Evolutionary conservation across 2,888 invertebrate genomes (phyloP).

Genomic region (Mechanitis messenoides): DNA sequence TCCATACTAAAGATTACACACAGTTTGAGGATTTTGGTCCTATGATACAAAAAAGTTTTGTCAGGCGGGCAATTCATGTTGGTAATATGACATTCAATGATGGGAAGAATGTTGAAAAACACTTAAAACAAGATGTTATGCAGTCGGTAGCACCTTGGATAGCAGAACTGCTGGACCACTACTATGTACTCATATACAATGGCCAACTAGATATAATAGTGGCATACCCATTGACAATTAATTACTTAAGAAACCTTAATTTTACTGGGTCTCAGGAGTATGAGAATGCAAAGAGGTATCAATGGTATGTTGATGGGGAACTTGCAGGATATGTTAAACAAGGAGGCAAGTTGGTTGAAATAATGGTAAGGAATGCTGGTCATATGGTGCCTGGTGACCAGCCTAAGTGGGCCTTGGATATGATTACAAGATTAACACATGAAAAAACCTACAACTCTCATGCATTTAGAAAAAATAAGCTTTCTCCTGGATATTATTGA

Average conservation of each 20-base stretch:
- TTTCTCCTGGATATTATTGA: not conserved
- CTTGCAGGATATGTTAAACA: slow-evolving; percentile 86
- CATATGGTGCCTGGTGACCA: slow-evolving; percentile 90
- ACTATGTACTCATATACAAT: slow-evolving; percentile 87
- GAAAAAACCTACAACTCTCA: slow-evolving; percentile 57
- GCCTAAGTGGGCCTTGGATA: slow-evolving; percentile 84
- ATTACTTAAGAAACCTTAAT: slow-evolving; percentile 83
- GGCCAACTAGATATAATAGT: slow-evolving; percentile 95
- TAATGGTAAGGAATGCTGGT: slow-evolving; percentile 86
- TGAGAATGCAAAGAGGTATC: slow-evolving; percentile 78
- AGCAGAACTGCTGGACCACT: slow-evolving; percentile 80
- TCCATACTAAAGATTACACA: slow-evolving; percentile 77
- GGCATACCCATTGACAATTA: slow-evolving; percentile 89
- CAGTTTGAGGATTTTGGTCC: slow-evolving; percentile 72
- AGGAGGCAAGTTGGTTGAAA: slow-evolving; percentile 83
- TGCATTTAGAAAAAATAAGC: slow-evolving; percentile 10
- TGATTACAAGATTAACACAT: slow-evolving; percentile 82
- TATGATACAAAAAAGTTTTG: slow-evolving; percentile 78
- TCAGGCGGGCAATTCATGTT: slow-evolving; percentile 88
- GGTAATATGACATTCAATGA: slow-evolving; percentile 85
- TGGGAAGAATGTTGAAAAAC: slow-evolving; percentile 80
- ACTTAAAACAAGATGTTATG: slow-evolving; percentile 87
- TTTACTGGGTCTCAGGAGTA: slow-evolving; percentile 82
- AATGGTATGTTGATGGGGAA: slow-evolving; percentile 82
- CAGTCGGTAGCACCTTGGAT: slow-evolving; percentile 86